Base-by-base conservation (phyloP, 2,797 vertebrate species). In the Ctenochaetus hawaiiensis region DNA sequence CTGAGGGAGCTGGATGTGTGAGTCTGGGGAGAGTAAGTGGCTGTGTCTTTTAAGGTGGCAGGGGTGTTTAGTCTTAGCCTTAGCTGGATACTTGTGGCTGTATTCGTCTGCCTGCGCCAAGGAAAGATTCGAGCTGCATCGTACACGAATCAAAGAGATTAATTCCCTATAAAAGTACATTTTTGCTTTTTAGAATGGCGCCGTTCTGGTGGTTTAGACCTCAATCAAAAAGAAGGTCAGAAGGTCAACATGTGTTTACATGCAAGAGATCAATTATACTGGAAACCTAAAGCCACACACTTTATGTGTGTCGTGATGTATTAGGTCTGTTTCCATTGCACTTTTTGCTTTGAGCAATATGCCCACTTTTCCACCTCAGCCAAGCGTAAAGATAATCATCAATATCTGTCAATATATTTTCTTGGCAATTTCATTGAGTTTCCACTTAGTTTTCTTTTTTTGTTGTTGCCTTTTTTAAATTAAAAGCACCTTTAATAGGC, bases 21-120 rank as follows among this genome's bases (percentile, higher is more conserved):
- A 86, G 86, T 87, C 79, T 75, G 80, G 67, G 54, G 85, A 92
- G 91, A 94, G 75, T 89, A 90, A 94, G 91, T 87, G 85, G 76
- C 75, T 75, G 59, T 93, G 91, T 92, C 90, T 87, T 76, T 81
- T 71, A 78, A 66, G 80, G 81, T 93, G 91, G 90, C 92, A 92
- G 86, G 67, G 71, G 83, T 72, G 87, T 88, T 92, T 78, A 84
- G 93, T 94, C 90, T 94, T 84, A 23, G 86, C 78, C 70, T 80
- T 72, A 85, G 91, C 84, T 16, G 58, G 45, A 41, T 68, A 89
- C 87, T 89, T 8, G 76, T 87, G 87, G 85, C 87, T 88, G 86
- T 93, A 81, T 91, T 91, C 76, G 86, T 84, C 87, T 78, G 83
- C 81, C 81, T 7, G 41, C 14, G 49, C 66, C 0, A 59, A 68